phyloP scores from a whole-genome alignment of 2,113 vertebrate genomes.

The Meleagris gallopavo region DNA sequence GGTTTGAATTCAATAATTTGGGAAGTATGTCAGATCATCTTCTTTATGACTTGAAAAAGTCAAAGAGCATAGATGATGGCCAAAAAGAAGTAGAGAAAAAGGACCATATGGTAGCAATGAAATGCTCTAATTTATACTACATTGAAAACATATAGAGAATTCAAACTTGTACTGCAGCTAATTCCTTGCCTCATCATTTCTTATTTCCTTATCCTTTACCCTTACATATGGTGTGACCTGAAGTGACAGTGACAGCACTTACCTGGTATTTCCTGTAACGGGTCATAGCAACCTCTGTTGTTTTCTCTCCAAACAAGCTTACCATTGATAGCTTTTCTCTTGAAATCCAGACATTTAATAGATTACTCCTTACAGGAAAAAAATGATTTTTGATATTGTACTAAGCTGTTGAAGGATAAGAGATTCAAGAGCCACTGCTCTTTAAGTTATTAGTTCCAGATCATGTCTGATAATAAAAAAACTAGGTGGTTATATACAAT shows the following conservation, averaged over 20 bases:
- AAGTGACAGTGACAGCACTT: not conserved
- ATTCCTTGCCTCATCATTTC: not conserved
- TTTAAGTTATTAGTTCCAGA: not conserved
- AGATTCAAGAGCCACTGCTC: not conserved
- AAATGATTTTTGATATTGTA: not conserved
- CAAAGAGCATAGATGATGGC: not conserved
- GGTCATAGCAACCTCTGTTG: not conserved
- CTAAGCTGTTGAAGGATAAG: not conserved
- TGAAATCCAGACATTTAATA: not conserved
- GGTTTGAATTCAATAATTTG: not conserved
- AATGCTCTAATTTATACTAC: not conserved
- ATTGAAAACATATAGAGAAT: not conserved
- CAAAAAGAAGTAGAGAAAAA: not conserved
- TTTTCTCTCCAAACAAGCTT: not conserved
- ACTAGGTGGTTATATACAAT: not conserved
- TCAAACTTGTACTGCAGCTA: not conserved
- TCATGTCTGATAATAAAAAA: not conserved
- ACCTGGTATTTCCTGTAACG: not conserved
- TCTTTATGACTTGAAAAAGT: not conserved
- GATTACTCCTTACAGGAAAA: not conserved
- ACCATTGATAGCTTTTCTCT: not conserved
- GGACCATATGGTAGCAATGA: not conserved
- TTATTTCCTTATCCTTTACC: not conserved
- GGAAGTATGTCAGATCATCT: not conserved
- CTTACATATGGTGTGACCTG: not conserved